These are phyloP conservation scores for Vicugna pacos DNA, from an alignment of 2,113 vertebrate species.

Conservation along the genomic window DNA sequence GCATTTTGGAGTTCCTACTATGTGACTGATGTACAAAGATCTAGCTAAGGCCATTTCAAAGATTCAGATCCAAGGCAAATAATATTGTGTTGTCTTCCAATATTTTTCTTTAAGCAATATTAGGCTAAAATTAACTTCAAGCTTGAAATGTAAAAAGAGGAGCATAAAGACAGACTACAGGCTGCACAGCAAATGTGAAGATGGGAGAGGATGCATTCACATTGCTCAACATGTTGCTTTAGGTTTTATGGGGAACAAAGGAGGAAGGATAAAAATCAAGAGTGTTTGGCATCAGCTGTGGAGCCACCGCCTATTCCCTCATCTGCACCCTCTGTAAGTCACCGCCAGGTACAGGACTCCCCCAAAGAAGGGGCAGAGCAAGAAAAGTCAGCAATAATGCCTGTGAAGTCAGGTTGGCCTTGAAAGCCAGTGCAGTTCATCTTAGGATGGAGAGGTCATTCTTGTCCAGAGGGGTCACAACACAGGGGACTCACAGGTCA, in stretches of 20 bases:
- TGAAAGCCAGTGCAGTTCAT: not conserved
- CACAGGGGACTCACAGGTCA: not conserved
- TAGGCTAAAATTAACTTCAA: not conserved
- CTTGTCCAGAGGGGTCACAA: not conserved
- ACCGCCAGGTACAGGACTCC: not conserved
- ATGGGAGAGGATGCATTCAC: not conserved
- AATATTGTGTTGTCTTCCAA: not conserved
- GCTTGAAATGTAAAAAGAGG: not conserved
- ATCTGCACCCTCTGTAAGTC: not conserved
- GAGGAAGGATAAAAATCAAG: not conserved
- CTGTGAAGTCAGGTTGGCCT: not conserved
- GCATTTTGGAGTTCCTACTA: conserved; percentile 10
- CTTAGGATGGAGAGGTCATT: not conserved
- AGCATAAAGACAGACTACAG: not conserved
- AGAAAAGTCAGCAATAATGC: not conserved
- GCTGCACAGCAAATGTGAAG: not conserved
- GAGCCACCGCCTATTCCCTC: not conserved
- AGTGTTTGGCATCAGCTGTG: not conserved
- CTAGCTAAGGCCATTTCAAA: not conserved
- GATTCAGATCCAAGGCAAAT: not conserved
- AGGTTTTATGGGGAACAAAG: not conserved
- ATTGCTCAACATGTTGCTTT: not conserved
- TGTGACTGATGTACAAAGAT: not conserved
- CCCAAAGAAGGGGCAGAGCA: not conserved
- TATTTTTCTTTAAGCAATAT: not conserved